phyloP scores from a whole-genome alignment of 37 sponge, comb jelly and placozoan genomes.

The Haliclona indistincta region DNA sequence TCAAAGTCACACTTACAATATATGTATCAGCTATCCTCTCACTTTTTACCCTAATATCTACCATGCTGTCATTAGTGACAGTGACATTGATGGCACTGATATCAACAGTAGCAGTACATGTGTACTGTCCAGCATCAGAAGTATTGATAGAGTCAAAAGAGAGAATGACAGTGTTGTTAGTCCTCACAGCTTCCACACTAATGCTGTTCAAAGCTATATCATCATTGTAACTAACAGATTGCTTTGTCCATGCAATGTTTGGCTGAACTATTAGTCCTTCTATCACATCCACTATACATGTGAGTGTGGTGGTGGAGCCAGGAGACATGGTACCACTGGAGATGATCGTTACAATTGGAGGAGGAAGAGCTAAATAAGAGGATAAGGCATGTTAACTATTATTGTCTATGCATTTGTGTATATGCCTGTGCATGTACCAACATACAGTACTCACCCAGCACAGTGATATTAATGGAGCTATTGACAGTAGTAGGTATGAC shows the following conservation, averaged over 20 bases:
- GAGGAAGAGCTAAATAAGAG: too few relatives aligned
- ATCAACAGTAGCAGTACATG: constrained; percentile 1
- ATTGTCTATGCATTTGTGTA: too few relatives aligned
- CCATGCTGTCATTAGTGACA: not conserved
- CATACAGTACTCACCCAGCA: too few relatives aligned
- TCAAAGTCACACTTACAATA: not conserved
- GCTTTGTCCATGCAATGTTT: not conserved
- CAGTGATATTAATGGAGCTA: too few relatives aligned
- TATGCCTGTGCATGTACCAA: too few relatives aligned
- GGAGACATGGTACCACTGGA: too few relatives aligned
- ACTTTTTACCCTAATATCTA: not conserved
- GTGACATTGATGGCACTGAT: not conserved
- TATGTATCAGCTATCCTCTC: not conserved
- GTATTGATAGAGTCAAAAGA: not conserved
- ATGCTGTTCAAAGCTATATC: not conserved
- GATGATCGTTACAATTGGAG: too few relatives aligned
- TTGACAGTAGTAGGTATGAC: too few relatives aligned
- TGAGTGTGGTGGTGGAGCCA: not conserved
- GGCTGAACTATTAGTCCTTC: constrained; percentile 6
- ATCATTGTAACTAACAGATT: not conserved
- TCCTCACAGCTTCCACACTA: not conserved
- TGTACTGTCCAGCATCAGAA: constrained; percentile 9
- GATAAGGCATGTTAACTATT: too few relatives aligned
- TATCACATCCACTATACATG: not conserved
- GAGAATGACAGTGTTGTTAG: not conserved